Evolutionary conservation across 1,140 invertebrate species (phyloP).

Genomic region (Diabrotica virgifera): DNA sequence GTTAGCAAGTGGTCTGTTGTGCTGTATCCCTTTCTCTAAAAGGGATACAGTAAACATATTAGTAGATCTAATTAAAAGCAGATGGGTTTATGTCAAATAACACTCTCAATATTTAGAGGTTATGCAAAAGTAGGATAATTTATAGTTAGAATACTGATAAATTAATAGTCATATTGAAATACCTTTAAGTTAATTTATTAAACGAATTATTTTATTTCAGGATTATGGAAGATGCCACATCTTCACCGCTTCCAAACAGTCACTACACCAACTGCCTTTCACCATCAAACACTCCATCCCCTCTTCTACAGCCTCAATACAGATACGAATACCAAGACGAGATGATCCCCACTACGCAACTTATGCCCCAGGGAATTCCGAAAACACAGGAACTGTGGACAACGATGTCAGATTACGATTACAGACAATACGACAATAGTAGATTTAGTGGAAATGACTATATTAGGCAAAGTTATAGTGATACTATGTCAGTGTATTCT

Average conservation of each 20-base stretch:
- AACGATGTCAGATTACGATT: slow-evolving; percentile 39
- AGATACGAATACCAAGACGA: slow-evolving; percentile 43
- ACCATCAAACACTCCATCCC: slow-evolving; percentile 46
- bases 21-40: too few species aligned
- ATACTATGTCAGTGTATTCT: slow-evolving; percentile 42
- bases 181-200: not conserved
- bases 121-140: too few species aligned
- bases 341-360: slow-evolving; percentile 41
- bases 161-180: too few species aligned
- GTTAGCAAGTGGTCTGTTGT: too few species aligned
- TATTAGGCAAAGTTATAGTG: slow-evolving; percentile 36
- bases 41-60: too few species aligned
- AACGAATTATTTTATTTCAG: slow-evolving; percentile 34
- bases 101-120: too few species aligned
- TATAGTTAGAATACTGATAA: too few species aligned
- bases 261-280: slow-evolving; percentile 45
- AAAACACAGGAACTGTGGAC: slow-evolving; percentile 42
- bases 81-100: too few species aligned
- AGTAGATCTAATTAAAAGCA: too few species aligned
- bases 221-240: slow-evolving; percentile 46
- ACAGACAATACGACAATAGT: slow-evolving; percentile 37
- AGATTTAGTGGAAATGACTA: slow-evolving; percentile 30
- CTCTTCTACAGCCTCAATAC: slow-evolving; percentile 41
- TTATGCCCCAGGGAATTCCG: slow-evolving; percentile 41
- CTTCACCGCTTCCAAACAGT: slow-evolving; percentile 41